phyloP scores from a whole-genome alignment of 2,797 vertebrate species.

The Pantherophis vulpinus region DNA sequence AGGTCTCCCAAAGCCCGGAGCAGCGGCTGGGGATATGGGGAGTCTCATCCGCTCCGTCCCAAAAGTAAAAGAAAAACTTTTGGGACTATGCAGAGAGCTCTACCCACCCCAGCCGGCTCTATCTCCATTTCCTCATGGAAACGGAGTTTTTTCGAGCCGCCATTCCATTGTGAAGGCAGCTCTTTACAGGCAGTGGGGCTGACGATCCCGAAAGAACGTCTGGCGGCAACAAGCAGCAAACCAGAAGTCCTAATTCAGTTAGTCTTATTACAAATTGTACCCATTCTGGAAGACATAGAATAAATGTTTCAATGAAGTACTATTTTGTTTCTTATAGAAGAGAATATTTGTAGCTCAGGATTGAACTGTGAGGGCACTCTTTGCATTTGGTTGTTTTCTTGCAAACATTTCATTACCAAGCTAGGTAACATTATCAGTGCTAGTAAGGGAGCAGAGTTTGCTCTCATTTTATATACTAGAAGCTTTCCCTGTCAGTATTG shows the following conservation, averaged over 20 bases:
- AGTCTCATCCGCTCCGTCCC: too few relatives aligned
- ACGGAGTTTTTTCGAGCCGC: too few relatives aligned
- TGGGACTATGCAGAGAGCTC: too few relatives aligned
- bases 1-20: too few relatives aligned
- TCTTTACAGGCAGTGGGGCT: too few relatives aligned
- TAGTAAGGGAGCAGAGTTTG: neutral
- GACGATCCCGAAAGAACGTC: too few relatives aligned
- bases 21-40: too few relatives aligned
- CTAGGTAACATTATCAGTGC: neutral
- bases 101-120: too few relatives aligned
- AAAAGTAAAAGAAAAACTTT: too few relatives aligned
- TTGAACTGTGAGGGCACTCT: neutral
- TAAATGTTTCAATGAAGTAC: neutral
- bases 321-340: conserved; percentile 34
- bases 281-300: conserved; percentile 4
- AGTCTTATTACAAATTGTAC: neutral
- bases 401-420: neutral
- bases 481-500: neutral
- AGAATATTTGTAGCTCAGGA: neutral
- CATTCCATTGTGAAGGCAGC: too few relatives aligned
- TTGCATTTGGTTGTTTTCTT: neutral
- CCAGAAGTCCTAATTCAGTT: neutral
- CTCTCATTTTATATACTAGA: neutral
- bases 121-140: too few relatives aligned
- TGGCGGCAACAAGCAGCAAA: too few relatives aligned